These are phyloP conservation scores for Esox lucius DNA, from an alignment of 2,797 vertebrate species.

Conservation along the genomic window DNA sequence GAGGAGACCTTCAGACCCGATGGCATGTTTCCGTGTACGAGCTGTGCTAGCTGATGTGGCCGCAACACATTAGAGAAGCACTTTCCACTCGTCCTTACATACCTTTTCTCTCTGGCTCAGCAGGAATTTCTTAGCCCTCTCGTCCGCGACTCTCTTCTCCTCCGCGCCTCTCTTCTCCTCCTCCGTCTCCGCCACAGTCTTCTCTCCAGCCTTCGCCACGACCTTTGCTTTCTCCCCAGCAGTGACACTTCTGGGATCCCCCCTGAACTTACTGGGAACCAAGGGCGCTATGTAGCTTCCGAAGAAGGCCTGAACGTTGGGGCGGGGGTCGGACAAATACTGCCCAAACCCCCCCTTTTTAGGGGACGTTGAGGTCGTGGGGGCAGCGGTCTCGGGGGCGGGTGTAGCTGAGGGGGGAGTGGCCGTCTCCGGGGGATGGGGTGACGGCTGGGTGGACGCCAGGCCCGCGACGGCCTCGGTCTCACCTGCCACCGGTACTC, in stretches of 20 bases:
- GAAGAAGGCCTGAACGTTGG: slow-evolving; percentile 90
- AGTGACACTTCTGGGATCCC: slow-evolving; percentile 75
- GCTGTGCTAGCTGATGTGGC: no score
- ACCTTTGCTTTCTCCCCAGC: slow-evolving; percentile 24
- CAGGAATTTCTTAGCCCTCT: slow-evolving; percentile 76
- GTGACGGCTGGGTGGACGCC: slow-evolving; percentile 19
- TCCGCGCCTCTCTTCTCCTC: slow-evolving; percentile 57
- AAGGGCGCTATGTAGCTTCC: slow-evolving; percentile 91
- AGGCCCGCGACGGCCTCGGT: slow-evolving; percentile 34
- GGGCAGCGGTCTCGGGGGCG: slow-evolving; percentile 11
- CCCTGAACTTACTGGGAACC: slow-evolving; percentile 83
- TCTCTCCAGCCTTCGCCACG: slow-evolving; percentile 60
- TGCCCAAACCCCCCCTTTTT: slow-evolving; percentile 86
- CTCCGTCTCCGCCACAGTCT: slow-evolving; percentile 63
- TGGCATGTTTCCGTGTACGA: no score
- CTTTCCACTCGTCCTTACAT: slow-evolving; percentile 8
- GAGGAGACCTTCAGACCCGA: no score
- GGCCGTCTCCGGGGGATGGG: slow-evolving; percentile 17
- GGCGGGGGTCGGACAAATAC: slow-evolving; percentile 87
- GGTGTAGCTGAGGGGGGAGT: slow-evolving; percentile 16
- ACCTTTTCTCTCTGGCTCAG: slow-evolving; percentile 91
- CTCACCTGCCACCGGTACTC: slow-evolving; percentile 53
- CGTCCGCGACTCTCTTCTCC: slow-evolving; percentile 73
- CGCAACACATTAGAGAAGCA: no score
- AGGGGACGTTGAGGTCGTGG: slow-evolving; percentile 58